Percentiles rank a stretch among this genome's conserved stretches.
phyloP scores from a whole-genome alignment of 2,797 vertebrate species.

The Leuciscus waleckii region DNA sequence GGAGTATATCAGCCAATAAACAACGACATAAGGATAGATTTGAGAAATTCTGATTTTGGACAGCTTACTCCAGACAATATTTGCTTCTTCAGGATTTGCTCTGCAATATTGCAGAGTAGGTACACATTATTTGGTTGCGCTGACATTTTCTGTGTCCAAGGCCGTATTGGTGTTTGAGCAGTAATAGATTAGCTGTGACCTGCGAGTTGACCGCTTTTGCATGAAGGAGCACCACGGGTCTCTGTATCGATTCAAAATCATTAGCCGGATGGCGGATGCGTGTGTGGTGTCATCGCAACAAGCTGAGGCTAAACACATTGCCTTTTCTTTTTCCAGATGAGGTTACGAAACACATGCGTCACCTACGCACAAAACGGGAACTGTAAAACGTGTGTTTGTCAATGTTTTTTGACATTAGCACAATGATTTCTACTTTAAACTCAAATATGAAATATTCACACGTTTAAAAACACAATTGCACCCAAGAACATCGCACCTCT shows the following conservation, averaged over 20 bases:
- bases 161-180: constrained; percentile 39
- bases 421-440: background rate
- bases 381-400: constrained; percentile 1
- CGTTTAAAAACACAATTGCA: background rate
- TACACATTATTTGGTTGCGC: constrained; percentile 4
- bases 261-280: constrained; percentile 39
- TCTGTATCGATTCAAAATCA: constrained; percentile 48
- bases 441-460: background rate
- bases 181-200: constrained; percentile 52
- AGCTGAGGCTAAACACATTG: constrained; percentile 13
- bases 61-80: constrained; percentile 38
- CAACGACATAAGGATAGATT: constrained; percentile 22
- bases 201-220: constrained; percentile 57
- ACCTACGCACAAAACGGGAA: background rate
- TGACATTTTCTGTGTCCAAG: constrained; percentile 43
- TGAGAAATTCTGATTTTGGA: constrained; percentile 15
- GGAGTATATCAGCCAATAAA: background rate
- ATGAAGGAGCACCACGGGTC: constrained; percentile 46
- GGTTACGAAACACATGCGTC: constrained; percentile 16
- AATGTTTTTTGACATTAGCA: constrained; percentile 20
- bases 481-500: constrained; percentile 8
- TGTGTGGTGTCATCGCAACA: constrained; percentile 4
- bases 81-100: constrained; percentile 14
- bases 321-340: constrained; percentile 24
- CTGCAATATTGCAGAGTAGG: background rate